These are phyloP conservation scores for Orthonychiurus folsomi DNA, from an alignment of 2,888 invertebrate genomes.

Conservation along the genomic window DNA sequence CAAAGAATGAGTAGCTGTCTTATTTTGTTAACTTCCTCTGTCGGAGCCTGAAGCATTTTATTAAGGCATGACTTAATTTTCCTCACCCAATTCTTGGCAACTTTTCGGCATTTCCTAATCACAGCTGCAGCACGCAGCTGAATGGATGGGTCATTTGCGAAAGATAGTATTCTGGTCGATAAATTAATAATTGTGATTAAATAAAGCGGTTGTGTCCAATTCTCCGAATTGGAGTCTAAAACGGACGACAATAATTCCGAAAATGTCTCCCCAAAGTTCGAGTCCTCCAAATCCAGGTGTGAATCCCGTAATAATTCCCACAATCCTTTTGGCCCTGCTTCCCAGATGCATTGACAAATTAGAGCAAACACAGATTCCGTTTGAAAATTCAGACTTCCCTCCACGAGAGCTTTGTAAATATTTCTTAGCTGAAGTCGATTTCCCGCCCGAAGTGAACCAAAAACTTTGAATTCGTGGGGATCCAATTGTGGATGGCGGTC, in stretches of 20 bases:
- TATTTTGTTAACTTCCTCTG: slow-evolving; percentile 14
- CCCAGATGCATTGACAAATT: slow-evolving; percentile 16
- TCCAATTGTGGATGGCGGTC: slow-evolving; percentile 17
- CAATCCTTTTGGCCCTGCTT: slow-evolving; percentile 6
- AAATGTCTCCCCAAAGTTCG: slow-evolving; percentile 10
- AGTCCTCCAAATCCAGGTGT: slow-evolving; percentile 13
- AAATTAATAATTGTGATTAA: slow-evolving; percentile 14
- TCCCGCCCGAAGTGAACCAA: slow-evolving; percentile 10
- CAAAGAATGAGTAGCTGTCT: slow-evolving; percentile 16
- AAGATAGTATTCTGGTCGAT: slow-evolving; percentile 3
- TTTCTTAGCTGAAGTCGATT: slow-evolving; percentile 15
- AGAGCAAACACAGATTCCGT: slow-evolving; percentile 17
- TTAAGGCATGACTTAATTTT: slow-evolving; percentile 12
- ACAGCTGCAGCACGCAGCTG: not conserved
- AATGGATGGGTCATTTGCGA: not conserved
- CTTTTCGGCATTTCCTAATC: slow-evolving; percentile 11
- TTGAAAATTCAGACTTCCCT: slow-evolving; percentile 11
- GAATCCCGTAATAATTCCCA: not conserved
- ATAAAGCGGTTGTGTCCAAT: slow-evolving; percentile 19
- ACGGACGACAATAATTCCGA: slow-evolving; percentile 12
- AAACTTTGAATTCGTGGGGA: slow-evolving; percentile 13
- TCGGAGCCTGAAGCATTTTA: slow-evolving; percentile 12
- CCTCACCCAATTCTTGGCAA: slow-evolving; percentile 12
- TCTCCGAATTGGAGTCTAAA: slow-evolving; percentile 10
- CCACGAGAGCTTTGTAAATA: slow-evolving; percentile 15